Percentiles rank a stretch among this genome's conserved stretches.
These are phyloP conservation scores for Dipodomys ordii DNA, from an alignment of 2,113 vertebrate species.

Conservation along the genomic window DNA sequence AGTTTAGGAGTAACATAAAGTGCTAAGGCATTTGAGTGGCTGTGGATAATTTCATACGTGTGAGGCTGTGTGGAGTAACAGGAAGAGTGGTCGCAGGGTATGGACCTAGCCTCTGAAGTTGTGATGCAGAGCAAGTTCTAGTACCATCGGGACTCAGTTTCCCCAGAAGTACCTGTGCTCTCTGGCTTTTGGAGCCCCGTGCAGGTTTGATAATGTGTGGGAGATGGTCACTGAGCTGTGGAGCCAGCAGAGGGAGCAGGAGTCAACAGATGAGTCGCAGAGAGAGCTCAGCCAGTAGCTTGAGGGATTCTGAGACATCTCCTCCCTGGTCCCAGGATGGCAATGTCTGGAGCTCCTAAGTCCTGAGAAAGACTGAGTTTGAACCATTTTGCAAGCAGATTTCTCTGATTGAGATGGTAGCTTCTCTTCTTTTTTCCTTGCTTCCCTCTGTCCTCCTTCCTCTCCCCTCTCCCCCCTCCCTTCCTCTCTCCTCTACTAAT, in stretches of 20 bases:
- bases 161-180: background rate
- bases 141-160: background rate
- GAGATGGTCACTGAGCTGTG: slow-evolving; percentile 42
- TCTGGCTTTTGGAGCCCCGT: background rate
- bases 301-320: accelerated
- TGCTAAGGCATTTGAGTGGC: background rate
- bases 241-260: slow-evolving; percentile 76
- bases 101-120: background rate
- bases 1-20: background rate
- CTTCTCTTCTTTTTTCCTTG: background rate
- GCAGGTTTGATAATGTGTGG: background rate
- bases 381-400: background rate
- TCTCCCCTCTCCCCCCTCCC: background rate
- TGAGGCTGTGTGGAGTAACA: background rate
- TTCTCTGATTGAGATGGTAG: background rate
- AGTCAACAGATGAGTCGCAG: slow-evolving; percentile 30
- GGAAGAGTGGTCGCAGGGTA: background rate
- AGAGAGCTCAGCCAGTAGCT: background rate
- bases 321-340: accelerated
- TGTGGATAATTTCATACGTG: background rate
- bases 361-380: background rate
- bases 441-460: background rate
- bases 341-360: background rate
- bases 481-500: background rate
- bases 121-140: background rate